A percentile compares a stretch with the other conserved stretches of the same genome.
These are phyloP conservation scores for Callionymus lyra DNA, from an alignment of 2,113 vertebrate genomes.

Conservation along the genomic window DNA sequence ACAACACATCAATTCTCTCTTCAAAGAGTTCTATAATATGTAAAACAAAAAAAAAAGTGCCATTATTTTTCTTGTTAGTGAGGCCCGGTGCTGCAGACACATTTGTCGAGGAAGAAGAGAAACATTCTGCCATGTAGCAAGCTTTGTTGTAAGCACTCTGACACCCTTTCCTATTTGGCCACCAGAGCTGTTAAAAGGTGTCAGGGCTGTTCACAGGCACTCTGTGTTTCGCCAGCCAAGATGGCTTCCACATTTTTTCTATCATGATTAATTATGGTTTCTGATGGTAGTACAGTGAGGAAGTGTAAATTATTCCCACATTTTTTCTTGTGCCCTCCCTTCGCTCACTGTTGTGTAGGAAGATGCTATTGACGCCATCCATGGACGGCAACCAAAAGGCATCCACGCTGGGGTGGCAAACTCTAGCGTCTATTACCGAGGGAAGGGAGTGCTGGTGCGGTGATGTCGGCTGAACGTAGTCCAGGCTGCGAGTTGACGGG, in stretches of 20 bases:
- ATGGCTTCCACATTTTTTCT: slow-evolving; percentile 67
- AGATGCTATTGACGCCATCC: slow-evolving; percentile 73
- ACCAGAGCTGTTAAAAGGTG: slow-evolving; percentile 66
- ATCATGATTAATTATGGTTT: slow-evolving; percentile 74
- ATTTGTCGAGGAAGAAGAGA: slow-evolving; percentile 30
- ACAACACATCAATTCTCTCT: no score
- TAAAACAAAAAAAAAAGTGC: slow-evolving; percentile 17
- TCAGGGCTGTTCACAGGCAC: slow-evolving; percentile 75
- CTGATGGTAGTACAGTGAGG: slow-evolving; percentile 66
- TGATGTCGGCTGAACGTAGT: slow-evolving; percentile 58
- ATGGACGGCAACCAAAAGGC: slow-evolving; percentile 67
- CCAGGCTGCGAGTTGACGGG: slow-evolving; percentile 66
- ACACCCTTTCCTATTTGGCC: slow-evolving; percentile 70
- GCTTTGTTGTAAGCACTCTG: slow-evolving; percentile 59
- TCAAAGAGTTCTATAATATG: slow-evolving; percentile 16
- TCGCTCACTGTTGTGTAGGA: slow-evolving; percentile 70
- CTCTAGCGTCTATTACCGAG: slow-evolving; percentile 52
- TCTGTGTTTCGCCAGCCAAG: slow-evolving; percentile 70
- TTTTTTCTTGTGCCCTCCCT: slow-evolving; percentile 64
- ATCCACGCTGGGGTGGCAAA: slow-evolving; percentile 64
- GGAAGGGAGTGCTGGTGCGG: slow-evolving; percentile 33
- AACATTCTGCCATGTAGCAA: slow-evolving; percentile 47
- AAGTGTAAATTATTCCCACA: slow-evolving; percentile 72
- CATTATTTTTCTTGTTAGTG: slow-evolving; percentile 17
- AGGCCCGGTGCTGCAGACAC: slow-evolving; percentile 27